phyloP scores from a whole-genome alignment of 2,888 invertebrate species.

The Julus scanicus region DNA sequence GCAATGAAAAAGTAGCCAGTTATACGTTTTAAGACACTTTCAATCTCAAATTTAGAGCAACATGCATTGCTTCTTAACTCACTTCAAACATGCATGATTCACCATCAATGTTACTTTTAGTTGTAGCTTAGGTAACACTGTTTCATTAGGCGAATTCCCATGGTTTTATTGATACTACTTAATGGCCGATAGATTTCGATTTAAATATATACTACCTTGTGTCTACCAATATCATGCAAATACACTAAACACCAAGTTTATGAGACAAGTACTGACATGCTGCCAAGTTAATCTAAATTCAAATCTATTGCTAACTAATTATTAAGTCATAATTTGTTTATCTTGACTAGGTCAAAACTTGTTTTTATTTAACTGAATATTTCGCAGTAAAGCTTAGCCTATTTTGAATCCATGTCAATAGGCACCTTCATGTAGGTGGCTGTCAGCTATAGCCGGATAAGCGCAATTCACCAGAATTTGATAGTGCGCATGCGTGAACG shows the following conservation, averaged over 20 bases:
- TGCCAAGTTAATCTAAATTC: neutral
- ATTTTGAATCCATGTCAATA: constrained; percentile 16
- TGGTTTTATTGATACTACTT: neutral
- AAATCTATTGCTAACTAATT: neutral
- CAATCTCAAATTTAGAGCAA: no score
- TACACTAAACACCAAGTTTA: neutral
- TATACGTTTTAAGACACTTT: no score
- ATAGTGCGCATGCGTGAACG: no score
- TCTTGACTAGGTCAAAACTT: neutral
- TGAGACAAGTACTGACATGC: neutral
- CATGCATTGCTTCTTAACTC: no score
- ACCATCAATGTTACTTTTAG: no score
- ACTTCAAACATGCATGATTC: no score
- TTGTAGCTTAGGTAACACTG: no score
- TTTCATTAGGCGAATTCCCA: neutral
- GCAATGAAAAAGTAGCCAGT: no score
- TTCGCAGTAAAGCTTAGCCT: neutral
- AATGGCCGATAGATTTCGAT: neutral
- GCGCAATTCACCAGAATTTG: no score
- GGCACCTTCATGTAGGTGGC: neutral
- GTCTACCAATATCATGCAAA: neutral
- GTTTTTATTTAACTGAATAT: neutral
- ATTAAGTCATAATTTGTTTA: neutral
- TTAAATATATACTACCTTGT: neutral
- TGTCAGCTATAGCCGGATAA: no score